Base-by-base conservation (phyloP, 37 sponge, comb jelly and placozoan species). In the Bolinopsis microptera region DNA sequence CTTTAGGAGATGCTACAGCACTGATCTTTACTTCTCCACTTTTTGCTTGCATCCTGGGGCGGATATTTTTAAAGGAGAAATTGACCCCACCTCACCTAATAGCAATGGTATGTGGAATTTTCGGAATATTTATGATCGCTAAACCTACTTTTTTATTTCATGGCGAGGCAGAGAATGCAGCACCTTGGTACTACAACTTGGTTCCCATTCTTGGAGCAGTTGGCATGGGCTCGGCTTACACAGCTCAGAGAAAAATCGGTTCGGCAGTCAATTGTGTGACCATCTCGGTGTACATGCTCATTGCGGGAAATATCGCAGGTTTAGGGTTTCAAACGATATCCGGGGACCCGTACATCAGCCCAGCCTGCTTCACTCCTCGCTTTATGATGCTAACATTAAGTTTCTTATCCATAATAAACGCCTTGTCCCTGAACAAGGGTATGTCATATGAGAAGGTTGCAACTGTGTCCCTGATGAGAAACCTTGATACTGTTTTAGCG, bases 1-100 rank as follows among this genome's bases (percentile, higher is more conserved):
- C 34, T 16, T 36, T 77, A 36, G 80, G 80, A 35, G 32, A 77
- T 32, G 80, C 80, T 35, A 77, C 36, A 32, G 80, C 80, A 32
- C 80, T 77, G 5, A 21, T 77, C 80, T 77, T 77, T 36, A 77
- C 80, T 5, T 77, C 80, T 35, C 80, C 80, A 13, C 27, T 77
- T 36, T 32, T 77, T 16, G 32, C 80, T 35, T 77, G 80, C 35
- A 32, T 77, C 80, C 33, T 77, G 80, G 80, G 18, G 5, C 1
- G 80, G 5, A 32, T 77, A 13, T 28, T 77, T 16, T 32, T 77
- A 18, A 77, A 77, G 36, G 80, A 77, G 37, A 77, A 77, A 18
- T 0, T 77, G 21, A 77, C 27, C 16, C 35, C 18, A 22, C 32
- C 32, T 32, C 80, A 77, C 32, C 1, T 77, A 1, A 16, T 77